Percentiles rank a stretch among this genome's conserved stretches.
These are phyloP conservation scores for Scytalopus superciliaris DNA, from an alignment of 2,113 vertebrate species.

Conservation along the genomic window DNA sequence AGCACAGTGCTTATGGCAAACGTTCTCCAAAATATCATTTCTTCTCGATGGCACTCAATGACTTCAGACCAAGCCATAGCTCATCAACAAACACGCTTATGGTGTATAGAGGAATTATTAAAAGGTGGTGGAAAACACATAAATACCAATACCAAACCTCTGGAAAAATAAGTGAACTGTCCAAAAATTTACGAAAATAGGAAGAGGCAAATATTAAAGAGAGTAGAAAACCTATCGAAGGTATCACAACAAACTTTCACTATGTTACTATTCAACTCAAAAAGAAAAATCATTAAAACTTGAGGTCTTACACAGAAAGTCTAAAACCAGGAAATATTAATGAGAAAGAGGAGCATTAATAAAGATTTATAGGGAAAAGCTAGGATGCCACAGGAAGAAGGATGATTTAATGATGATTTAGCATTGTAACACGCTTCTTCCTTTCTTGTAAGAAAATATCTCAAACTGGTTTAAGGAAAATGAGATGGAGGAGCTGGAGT, in stretches of 20 bases:
- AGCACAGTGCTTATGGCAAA: not conserved
- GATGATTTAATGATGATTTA: not conserved
- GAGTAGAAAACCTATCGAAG: not conserved
- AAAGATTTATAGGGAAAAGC: not conserved
- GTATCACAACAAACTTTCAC: not conserved
- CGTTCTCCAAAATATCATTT: not conserved
- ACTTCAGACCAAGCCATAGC: not conserved
- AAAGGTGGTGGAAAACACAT: not conserved
- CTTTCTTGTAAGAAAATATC: not conserved
- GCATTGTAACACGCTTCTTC: not conserved
- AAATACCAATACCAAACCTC: not conserved
- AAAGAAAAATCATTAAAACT: not conserved
- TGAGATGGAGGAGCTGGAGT: accelerated
- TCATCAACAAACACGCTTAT: not conserved
- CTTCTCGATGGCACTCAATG: not conserved
- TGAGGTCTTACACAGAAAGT: not conserved
- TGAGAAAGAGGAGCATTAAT: not conserved
- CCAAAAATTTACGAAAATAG: not conserved
- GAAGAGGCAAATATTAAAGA: not conserved
- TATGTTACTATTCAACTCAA: not conserved
- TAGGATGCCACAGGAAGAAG: not conserved
- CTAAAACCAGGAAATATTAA: not conserved
- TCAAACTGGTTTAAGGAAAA: not conserved
- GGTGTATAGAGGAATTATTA: not conserved
- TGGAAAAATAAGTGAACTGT: not conserved